A percentile compares a stretch with the other conserved stretches of the same genome.
Conservation (phyloP, 2,113 vertebrate species). For the Prunella fulvescens region DNA sequence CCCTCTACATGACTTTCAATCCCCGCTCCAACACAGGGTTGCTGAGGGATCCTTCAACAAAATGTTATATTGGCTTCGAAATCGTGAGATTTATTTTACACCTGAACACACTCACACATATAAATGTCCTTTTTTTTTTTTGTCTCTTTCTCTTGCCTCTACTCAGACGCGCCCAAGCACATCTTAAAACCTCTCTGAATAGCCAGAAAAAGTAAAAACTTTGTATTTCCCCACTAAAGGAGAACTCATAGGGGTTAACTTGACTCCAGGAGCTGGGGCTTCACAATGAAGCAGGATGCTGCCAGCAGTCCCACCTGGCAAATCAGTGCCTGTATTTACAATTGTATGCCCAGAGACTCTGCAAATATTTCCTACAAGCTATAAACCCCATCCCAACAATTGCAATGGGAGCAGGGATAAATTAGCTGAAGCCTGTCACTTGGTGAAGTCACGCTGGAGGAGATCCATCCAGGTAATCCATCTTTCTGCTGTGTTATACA, state of each 20-base stretch:
- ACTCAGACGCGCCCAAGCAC: background rate
- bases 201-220: background rate
- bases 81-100: background rate
- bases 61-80: background rate
- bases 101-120: background rate
- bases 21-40: background rate
- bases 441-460: constrained; percentile 7
- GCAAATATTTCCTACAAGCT: background rate
- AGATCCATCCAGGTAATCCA: constrained; percentile 41
- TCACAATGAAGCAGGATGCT: background rate
- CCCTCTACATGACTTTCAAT: background rate
- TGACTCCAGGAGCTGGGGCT: background rate
- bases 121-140: background rate
- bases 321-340: background rate
- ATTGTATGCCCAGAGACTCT: background rate
- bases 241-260: background rate
- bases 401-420: rapidly evolving
- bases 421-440: constrained; percentile 13
- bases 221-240: rapidly evolving
- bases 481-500: constrained; percentile 22
- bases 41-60: background rate
- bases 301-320: background rate
- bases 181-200: background rate
- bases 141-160: background rate
- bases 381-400: background rate